Base-by-base conservation (phyloP, 2,888 invertebrate genomes). In the Podotricha telesiphe region DNA sequence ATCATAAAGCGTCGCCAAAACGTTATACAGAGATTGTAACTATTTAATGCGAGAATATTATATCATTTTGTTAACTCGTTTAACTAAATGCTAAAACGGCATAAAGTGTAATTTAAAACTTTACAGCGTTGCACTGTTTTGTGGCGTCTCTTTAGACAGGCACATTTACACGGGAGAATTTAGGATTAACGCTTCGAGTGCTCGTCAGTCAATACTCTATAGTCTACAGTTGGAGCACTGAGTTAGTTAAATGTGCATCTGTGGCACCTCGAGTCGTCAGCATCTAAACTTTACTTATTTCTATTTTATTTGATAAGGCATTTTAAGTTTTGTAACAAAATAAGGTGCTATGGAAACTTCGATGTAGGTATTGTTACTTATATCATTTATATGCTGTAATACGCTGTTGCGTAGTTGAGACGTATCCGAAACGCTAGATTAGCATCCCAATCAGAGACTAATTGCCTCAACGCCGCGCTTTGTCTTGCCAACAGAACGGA, bases 151-250 rank as follows among this genome's bases (percentile, higher is more conserved):
- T 63, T 68, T 40, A 68, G 64, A 64, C 64, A 64, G 63, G 64
- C 58, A 64, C 63, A 70, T 70, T 63, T 63, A 63, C 53, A 64
- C 62, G 40, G 48, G 58, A 50, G 68, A 72, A 68, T 70, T 72
- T 65, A 63, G 70, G n/a, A 65, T 72, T 68, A 72, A 67, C 62
- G 58, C 69, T 65, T 50, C 56, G 51, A 59, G 58, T 40, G 53
- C 67, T 72, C 55, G 65, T 70, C 62, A 69, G 63, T 55, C 63
- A 62, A 75, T 28, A 28, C 28, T 6, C 28, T 28, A 2, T 76
- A 77, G 78, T 79, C 0, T 58, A 19, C 20, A n/a, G n/a, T n/a
- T 77, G 74, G 72, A 69, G 62, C 28, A 62, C 61, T 19, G 66
- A 68, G 66, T 65, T 70, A 58, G 65, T 70, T 68, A 47, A 67